Conservation (phyloP, 1,140 invertebrate genomes). For the Drosophila subpulchrella region DNA sequence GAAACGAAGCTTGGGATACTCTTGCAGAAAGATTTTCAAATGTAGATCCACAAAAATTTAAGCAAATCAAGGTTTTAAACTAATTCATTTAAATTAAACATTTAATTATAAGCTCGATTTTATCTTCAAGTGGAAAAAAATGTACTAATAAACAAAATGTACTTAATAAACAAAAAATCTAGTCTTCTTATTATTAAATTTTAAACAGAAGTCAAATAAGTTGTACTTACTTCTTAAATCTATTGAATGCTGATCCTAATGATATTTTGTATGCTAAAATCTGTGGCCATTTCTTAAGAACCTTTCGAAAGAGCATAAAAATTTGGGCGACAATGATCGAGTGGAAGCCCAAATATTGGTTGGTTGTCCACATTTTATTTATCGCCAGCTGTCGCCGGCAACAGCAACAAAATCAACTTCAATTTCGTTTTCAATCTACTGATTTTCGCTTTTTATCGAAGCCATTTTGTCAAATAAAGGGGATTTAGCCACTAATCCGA, state of each 20-base stretch:
- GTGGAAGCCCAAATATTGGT: slow-evolving; percentile 19
- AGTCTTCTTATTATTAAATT: not conserved
- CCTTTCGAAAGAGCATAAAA: slow-evolving; percentile 6
- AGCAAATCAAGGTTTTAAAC: too few species aligned
- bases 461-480: slow-evolving; percentile 79
- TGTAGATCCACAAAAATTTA: not conserved
- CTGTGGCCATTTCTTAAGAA: not conserved
- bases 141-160: too few species aligned
- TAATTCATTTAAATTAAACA: too few species aligned
- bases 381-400: slow-evolving; percentile 61
- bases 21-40: not conserved
- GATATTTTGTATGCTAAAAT: too few species aligned
- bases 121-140: too few species aligned
- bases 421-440: slow-evolving; percentile 58
- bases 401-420: slow-evolving; percentile 74
- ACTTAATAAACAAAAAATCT: too few species aligned
- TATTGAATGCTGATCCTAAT: too few species aligned
- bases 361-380: slow-evolving; percentile 27
- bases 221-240: too few species aligned
- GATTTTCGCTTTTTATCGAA: slow-evolving; percentile 64
- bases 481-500: slow-evolving; percentile 70
- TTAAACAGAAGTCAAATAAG: too few species aligned
- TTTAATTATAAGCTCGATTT: too few species aligned
- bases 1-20: slow-evolving; percentile 9
- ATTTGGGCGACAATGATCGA: slow-evolving; percentile 36